Evolutionary conservation across 2,113 vertebrate species (phyloP).

Genomic region (Phoxinus phoxinus): DNA sequence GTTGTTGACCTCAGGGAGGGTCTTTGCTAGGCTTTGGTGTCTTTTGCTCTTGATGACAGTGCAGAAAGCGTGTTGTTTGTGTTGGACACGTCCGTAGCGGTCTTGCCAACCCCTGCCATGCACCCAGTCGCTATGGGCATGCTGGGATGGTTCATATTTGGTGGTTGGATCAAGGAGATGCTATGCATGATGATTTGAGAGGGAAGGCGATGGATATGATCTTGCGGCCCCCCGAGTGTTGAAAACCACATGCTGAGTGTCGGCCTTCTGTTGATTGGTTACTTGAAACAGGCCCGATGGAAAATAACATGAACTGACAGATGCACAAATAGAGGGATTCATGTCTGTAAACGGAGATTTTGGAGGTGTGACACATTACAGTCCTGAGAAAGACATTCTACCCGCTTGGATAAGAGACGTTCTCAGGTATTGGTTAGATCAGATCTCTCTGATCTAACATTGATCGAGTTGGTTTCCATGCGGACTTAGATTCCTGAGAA

Average conservation of each 20-base stretch:
- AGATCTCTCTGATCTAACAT: conserved; percentile 16
- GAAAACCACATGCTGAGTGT: conserved; percentile 31
- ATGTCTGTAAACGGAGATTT: conserved; percentile 23
- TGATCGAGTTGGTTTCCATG: conserved; percentile 18
- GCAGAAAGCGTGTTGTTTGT: conserved; percentile 32
- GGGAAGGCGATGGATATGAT: background rate
- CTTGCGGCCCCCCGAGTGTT: background rate
- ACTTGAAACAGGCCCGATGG: conserved; percentile 35
- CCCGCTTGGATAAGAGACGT: background rate
- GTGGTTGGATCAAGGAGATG: conserved; percentile 9
- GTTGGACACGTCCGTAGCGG: conserved; percentile 16
- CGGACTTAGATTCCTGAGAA: conserved; percentile 14
- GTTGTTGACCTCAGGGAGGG: conserved; percentile 12
- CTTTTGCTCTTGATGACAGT: conserved; percentile 6
- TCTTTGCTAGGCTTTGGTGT: conserved; percentile 29
- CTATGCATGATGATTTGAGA: conserved; percentile 28
- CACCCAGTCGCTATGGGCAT: background rate
- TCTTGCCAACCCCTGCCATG: background rate
- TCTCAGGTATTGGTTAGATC: background rate
- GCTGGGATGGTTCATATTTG: conserved; percentile 15
- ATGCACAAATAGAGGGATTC: conserved; percentile 44
- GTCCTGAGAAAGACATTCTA: conserved; percentile 3
- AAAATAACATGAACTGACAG: conserved; percentile 39
- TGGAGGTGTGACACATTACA: conserved; percentile 16
- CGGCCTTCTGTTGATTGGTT: conserved; percentile 24